Conservation (phyloP, 2,113 vertebrate genomes). For the Athene noctua region DNA sequence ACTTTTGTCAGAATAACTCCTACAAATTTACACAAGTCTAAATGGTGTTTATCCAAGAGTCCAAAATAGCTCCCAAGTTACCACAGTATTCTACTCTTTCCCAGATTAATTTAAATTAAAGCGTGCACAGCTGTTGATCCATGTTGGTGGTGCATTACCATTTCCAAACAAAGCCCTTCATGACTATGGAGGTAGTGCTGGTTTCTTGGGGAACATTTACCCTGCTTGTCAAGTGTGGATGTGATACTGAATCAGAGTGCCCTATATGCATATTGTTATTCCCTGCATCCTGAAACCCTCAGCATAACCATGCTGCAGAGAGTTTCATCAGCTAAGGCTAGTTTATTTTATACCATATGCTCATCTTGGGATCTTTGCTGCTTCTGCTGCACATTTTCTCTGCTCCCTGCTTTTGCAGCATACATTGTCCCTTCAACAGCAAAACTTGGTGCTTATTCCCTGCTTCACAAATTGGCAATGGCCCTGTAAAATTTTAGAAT, state of each 20-base stretch:
- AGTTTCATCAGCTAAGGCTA: not conserved
- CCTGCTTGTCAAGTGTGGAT: fast-evolving
- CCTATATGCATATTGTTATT: not conserved
- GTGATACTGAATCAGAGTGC: not conserved
- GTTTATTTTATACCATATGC: not conserved
- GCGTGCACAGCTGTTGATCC: not conserved
- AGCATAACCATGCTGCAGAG: not conserved
- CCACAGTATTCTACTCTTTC: not conserved
- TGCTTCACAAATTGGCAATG: not conserved
- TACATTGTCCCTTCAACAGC: fast-evolving
- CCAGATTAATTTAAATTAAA: not conserved
- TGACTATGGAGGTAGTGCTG: not conserved
- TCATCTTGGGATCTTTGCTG: not conserved
- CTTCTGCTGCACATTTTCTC: not conserved
- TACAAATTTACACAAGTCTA: slow-evolving; percentile 1
- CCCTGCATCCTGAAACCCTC: not conserved
- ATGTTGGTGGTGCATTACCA: not conserved
- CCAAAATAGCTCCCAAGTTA: not conserved
- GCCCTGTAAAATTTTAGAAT: not conserved
- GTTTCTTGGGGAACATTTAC: not conserved
- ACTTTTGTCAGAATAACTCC: not conserved
- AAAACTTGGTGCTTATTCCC: not conserved
- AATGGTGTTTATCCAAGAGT: not conserved
- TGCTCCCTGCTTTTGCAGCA: not conserved
- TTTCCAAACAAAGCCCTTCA: not conserved